Conservation (phyloP, 2,797 vertebrate genomes). For the Zenarchopterus dispar region DNA sequence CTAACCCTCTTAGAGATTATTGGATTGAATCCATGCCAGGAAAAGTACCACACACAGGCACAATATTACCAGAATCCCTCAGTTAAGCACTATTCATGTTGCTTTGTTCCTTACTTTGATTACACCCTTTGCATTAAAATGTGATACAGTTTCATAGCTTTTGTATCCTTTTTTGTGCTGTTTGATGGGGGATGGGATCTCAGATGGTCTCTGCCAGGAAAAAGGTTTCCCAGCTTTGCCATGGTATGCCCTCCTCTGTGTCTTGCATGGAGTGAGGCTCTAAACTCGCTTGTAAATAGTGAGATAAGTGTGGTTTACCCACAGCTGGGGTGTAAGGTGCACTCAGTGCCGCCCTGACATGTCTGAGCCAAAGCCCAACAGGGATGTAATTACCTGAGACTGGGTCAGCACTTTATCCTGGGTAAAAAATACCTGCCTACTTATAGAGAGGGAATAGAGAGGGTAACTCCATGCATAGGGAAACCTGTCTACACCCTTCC, state of each 20-base stretch:
- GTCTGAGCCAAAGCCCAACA: slow-evolving; percentile 81
- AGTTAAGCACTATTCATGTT: slow-evolving; percentile 32
- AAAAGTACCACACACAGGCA: slow-evolving; percentile 63
- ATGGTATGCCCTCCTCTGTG: slow-evolving; percentile 70
- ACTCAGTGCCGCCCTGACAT: slow-evolving; percentile 71
- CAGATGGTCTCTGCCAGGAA: slow-evolving; percentile 54
- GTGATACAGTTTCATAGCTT: slow-evolving; percentile 51
- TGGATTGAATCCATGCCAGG: slow-evolving; percentile 61
- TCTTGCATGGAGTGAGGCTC: slow-evolving; percentile 61
- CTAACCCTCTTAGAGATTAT: slow-evolving; percentile 70
- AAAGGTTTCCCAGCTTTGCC: slow-evolving; percentile 61
- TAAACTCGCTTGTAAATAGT: slow-evolving; percentile 70
- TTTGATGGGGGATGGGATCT: slow-evolving; percentile 55
- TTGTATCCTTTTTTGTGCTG: slow-evolving; percentile 43
- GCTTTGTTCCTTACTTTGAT: slow-evolving; percentile 45
- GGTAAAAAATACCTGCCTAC: slow-evolving; percentile 85
- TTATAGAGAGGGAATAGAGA: slow-evolving; percentile 70
- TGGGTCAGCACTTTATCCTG: slow-evolving; percentile 82
- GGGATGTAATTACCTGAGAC: slow-evolving; percentile 84
- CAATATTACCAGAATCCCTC: slow-evolving; percentile 48
- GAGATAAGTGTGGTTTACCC: slow-evolving; percentile 79
- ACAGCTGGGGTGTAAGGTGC: slow-evolving; percentile 73
- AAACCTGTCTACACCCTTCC: slow-evolving; percentile 64
- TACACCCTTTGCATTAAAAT: slow-evolving; percentile 50
- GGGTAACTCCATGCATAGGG: slow-evolving; percentile 61